Evolutionary conservation across 1,140 invertebrate species (phyloP).

Genomic region (Drosophila pectinifera): DNA sequence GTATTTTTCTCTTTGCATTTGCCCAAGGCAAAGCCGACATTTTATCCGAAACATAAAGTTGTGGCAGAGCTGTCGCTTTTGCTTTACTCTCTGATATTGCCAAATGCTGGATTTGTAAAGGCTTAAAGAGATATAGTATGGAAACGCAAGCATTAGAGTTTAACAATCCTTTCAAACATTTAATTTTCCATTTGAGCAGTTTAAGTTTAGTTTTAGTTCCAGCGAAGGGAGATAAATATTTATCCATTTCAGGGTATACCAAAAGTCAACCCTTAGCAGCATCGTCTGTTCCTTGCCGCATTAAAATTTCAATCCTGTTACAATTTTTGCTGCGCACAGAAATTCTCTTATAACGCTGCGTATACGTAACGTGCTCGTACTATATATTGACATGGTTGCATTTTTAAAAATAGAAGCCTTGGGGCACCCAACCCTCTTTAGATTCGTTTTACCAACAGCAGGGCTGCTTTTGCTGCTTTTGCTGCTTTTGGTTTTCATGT

Average conservation of each 20-base stretch:
- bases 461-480: conserved; percentile 13
- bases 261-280: background rate
- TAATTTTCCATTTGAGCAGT: too few relatives aligned
- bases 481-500: conserved; percentile 10
- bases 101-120: too few relatives aligned
- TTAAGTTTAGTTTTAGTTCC: background rate
- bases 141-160: background rate
- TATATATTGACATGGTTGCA: conserved; percentile 55
- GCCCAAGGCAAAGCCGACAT: conserved; percentile 13
- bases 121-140: background rate
- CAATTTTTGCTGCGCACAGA: conserved; percentile 24
- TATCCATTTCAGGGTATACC: background rate
- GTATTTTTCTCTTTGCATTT: conserved; percentile 23
- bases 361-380: conserved; percentile 30
- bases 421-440: conserved; percentile 3
- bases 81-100: background rate
- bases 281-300: background rate
- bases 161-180: background rate
- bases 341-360: conserved; percentile 13
- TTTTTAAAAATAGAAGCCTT: conserved; percentile 42
- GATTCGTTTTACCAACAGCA: conserved; percentile 10
- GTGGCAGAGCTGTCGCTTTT: background rate
- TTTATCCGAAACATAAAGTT: conserved; percentile 14
- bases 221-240: background rate
- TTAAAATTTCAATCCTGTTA: conserved; percentile 56